Evolutionary conservation across 2,113 vertebrate species (phyloP).

Genomic region (Oreocharis arfaki): DNA sequence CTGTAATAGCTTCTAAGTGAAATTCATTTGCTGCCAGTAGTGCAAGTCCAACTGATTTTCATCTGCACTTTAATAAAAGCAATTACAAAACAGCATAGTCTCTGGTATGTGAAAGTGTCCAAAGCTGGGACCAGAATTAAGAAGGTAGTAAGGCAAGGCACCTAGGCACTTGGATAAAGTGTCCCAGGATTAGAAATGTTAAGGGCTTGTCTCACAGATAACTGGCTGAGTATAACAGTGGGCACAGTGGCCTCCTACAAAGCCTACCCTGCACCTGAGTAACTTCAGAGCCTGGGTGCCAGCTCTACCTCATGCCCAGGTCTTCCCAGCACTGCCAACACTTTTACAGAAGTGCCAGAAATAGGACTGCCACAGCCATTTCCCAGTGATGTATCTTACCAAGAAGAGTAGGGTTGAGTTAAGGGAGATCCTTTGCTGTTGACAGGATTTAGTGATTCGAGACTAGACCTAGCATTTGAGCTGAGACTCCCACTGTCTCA

Average conservation of each 20-base stretch:
- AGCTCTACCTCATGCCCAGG: neutral
- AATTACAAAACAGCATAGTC: neutral
- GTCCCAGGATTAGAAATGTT: neutral
- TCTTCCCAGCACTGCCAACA: neutral
- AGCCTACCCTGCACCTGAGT: neutral
- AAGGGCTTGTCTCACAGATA: neutral
- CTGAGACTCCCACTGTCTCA: neutral
- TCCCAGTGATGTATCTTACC: neutral
- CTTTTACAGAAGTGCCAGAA: neutral
- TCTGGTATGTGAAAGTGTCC: neutral
- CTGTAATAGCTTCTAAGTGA: slow-evolving; percentile 15
- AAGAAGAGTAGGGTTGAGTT: neutral
- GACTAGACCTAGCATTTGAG: neutral
- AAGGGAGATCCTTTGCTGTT: neutral
- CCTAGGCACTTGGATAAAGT: neutral
- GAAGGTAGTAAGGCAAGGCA: neutral
- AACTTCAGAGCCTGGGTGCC: neutral
- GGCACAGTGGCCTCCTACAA: neutral
- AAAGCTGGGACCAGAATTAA: slow-evolving; percentile 12
- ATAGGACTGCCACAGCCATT: neutral
- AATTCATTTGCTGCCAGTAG: slow-evolving; percentile 21
- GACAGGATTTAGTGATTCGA: neutral
- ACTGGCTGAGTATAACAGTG: neutral
- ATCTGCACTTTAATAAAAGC: slow-evolving; percentile 13
- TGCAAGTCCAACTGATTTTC: slow-evolving; percentile 12